Conservation (phyloP, 2,113 vertebrate species). For the Rattus rattus region DNA sequence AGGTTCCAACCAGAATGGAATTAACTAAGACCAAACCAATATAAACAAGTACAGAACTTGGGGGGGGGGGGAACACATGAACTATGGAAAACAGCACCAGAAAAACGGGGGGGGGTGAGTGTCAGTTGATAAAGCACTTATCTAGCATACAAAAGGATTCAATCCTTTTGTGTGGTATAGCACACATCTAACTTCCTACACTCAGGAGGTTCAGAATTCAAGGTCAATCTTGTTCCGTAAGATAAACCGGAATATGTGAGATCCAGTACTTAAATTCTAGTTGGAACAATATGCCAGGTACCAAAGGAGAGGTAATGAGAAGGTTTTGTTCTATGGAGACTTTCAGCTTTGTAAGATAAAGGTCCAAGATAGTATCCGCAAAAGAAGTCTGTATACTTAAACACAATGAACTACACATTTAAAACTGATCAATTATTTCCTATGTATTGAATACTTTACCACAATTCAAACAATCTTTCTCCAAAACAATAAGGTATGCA, state of each 20-base stretch:
- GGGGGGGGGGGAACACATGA: too few species aligned
- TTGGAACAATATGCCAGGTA: not conserved
- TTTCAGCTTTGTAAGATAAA: not conserved
- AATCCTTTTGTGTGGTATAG: not conserved
- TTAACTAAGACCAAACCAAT: not conserved
- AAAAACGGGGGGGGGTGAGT: not conserved
- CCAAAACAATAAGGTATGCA: not conserved
- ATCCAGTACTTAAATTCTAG: not conserved
- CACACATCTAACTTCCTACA: not conserved
- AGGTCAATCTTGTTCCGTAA: not conserved
- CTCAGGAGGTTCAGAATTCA: not conserved
- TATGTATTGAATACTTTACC: not conserved
- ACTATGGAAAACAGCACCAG: not conserved
- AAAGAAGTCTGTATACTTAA: not conserved
- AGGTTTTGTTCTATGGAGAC: not conserved
- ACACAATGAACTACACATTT: not conserved
- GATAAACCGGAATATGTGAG: not conserved
- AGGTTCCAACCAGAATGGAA: not conserved
- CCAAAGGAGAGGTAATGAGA: not conserved
- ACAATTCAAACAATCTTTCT: not conserved
- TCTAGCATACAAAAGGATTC: not conserved
- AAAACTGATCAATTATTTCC: not conserved
- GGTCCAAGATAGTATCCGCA: not conserved
- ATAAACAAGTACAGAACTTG: not conserved
- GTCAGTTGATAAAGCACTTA: not conserved